Evolutionary conservation across 1,140 invertebrate genomes (phyloP), one percentile per base, ranked within the genome.

Genomic region (Papilio polytes): DNA sequence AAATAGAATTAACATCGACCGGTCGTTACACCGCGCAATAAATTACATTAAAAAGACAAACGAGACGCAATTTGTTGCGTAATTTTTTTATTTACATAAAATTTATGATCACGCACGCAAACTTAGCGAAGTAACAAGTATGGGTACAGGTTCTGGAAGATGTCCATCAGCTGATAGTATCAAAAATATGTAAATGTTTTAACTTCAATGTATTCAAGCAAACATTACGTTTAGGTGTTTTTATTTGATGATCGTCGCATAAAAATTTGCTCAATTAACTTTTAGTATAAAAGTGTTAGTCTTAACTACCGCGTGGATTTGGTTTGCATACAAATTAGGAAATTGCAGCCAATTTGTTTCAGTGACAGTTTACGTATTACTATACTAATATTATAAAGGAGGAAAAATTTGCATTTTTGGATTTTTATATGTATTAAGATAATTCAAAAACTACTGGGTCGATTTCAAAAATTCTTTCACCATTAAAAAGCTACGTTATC

Each of bases 1-100:
- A 91, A 90, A 89, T 89, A 89, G 87, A 89, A 89, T 85, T 83
- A 84, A 85, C 78, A 80, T 80, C 78, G 80, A 81, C 78, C 80
- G 81, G 78, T 80, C 81, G 63, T 36, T 59, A 31, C 76, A 59
- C 22, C 51, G 48, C 31, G 53, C 74, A 76, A 76, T 78, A 78
- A 78, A 78, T 78, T 78, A 78, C 76, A 59, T 70, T 41, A 78
- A 78, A 78, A 78, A 56, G 76, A 78, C 26, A 72, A 81, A 81
- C 76, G 73, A 81, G 78, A 80, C 53, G 80, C 59, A 63, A 80
- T 78, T 82, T 82, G 63, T 80, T 77, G 83, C 36, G 63, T 78
- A 80, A 81, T 63, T 76, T 81, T 81, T 83, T 81, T 80, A 80
- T 84, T 80, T 26, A 78, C 63, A 72, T 80, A 82, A 81, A 84